Base-by-base conservation (phyloP, 2,797 vertebrate genomes). In the Sarcophilus harrisii region DNA sequence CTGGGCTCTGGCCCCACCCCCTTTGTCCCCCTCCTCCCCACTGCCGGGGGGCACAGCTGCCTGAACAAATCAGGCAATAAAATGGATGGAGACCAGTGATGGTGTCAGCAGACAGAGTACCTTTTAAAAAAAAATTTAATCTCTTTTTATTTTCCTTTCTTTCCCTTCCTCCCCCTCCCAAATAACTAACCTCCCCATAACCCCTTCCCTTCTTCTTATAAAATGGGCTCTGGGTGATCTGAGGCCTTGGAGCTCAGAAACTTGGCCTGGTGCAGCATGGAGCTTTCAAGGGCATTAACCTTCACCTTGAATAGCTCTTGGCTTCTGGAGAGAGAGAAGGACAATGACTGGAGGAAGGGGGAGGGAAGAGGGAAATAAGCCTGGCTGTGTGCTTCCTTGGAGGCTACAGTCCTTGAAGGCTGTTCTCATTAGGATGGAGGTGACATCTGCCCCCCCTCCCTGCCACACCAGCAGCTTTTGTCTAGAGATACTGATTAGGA, bases 31-130 rank as follows among this genome's bases (percentile, higher is more conserved):
- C 52, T 93, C 91, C 24, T 57, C 45, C 12, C 21, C 95, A 90
- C 21, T 87, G 73, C 73, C 38, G 27, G 73, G 0, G n/a, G 90
- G 93, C 95, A 96, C 96, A 93, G 97, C 97, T 94, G 97, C 95
- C 55, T 32, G 91, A 90, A 94, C 90, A 92, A 32, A 28, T 90
- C 95, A 94, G 97, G 96, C 97, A 96, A 87, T 98, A 97, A 98
- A 98, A 95, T 8, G 59, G 97, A 98, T 91, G 96, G 96, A 98
- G 97, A 96, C 96, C 98, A 97, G 97, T 92, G 73, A 57, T 1
- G 2, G 96, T 93, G 96, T 97, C 97, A 90, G 98, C 97, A 97
- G 98, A 96, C 97, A 95, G 66, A 96, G 97, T 18, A 81, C 95
- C 96, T 97, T 97, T 94, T 93, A 96, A 97, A 98, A 97, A 95